Evolutionary conservation across 2,888 invertebrate species (phyloP), one percentile per base, ranked within the genome.

Genomic region (Agriopis marginaria): DNA sequence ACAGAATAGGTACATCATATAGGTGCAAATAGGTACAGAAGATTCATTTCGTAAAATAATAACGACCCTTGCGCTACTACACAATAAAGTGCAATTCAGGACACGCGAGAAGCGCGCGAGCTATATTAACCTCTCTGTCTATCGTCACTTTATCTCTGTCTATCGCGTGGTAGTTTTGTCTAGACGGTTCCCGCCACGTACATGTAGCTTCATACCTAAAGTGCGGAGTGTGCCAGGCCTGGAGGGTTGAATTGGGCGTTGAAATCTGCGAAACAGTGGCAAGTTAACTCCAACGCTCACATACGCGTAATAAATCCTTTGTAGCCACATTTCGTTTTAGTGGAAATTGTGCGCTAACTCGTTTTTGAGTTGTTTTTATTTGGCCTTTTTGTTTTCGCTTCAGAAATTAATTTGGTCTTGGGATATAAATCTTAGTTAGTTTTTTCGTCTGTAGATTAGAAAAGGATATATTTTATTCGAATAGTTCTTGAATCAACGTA

Each of bases 371-470:
- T 44, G 62, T 70, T 61, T 70, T 66, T 55, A 32, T 53, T 59
- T 42, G 12, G 32, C 32, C 60, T 63, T 68, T 60, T 14, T 7
- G 23, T 8, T 12, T 23, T 59, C 49, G 49, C 45, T 60, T 50
- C 17, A 23, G 68, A 64, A 63, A 61, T 64, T 44, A 61, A 11
- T 55, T 63, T 42, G 53, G 63, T n/a, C 42, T 54, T 14, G 32
- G 44, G n/a, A n/a, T 39, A 63, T 68, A 68, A 64, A 68, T 64
- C 47, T 68, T 12, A n/a, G 55, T 64, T 50, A 60, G 10, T n/a
- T 44, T 44, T 11, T 55, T 50, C 42, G 59, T 7, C 17, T 44
- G n/a, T 11, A 51, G 14, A 32, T 44, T 47, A 53, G 39, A 61
- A 8, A 14, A 47, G 11, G n/a, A 32, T 32, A 32, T 32, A 32